Conservation (phyloP, 1,140 invertebrate species). For the Trypoxylus dichotomus region DNA sequence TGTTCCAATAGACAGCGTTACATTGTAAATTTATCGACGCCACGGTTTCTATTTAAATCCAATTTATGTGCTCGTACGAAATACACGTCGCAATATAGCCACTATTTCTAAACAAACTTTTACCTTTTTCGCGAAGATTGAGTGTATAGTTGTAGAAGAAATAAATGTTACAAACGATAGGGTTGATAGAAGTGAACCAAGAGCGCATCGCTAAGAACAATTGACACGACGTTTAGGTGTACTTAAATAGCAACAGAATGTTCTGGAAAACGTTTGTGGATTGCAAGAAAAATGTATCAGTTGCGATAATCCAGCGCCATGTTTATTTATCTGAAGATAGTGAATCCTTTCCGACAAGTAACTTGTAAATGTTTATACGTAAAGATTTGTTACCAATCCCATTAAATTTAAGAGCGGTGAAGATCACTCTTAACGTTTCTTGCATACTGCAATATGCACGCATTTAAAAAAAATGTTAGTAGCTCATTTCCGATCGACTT, state of each 20-base stretch:
- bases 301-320: neutral
- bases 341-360: neutral
- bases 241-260: neutral
- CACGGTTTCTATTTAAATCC: neutral
- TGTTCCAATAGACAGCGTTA: neutral
- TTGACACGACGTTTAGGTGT: neutral
- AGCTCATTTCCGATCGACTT: neutral
- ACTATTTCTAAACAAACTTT: neutral
- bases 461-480: neutral
- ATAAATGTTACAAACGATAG: neutral
- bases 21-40: neutral
- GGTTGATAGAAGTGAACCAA: neutral
- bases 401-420: neutral
- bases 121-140: constrained; percentile 2
- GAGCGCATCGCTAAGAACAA: neutral
- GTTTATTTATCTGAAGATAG: constrained; percentile 8
- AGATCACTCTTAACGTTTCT: neutral
- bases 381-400: constrained; percentile 1
- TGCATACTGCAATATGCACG: neutral
- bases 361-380: neutral
- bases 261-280: neutral
- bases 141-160: neutral
- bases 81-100: neutral
- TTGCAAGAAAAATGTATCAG: neutral
- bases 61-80: neutral